phyloP scores from a whole-genome alignment of 1,140 invertebrate species.

The Zaprionus kolodkinae region DNA sequence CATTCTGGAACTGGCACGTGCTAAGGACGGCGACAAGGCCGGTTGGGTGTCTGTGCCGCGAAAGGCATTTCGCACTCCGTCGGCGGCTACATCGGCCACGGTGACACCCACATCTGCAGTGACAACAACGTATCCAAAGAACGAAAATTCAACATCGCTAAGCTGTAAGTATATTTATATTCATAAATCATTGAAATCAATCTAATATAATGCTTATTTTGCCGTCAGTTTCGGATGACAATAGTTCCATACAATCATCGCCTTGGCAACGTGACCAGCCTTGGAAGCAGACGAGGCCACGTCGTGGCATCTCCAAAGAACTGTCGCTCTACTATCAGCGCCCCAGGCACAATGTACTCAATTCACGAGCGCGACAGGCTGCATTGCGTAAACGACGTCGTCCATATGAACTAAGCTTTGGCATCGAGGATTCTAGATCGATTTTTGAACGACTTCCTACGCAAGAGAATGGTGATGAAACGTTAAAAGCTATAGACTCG shows the following conservation, averaged over 20 bases:
- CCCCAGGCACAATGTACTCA: constrained; percentile 85
- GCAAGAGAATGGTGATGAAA: constrained; percentile 65
- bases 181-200: not conserved
- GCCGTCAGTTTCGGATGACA: constrained; percentile 91
- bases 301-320: constrained; percentile 89
- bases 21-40: constrained; percentile 91
- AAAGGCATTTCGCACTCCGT: constrained; percentile 93
- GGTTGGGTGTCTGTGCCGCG: constrained; percentile 94
- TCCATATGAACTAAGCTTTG: constrained; percentile 84
- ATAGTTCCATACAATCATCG: constrained; percentile 94
- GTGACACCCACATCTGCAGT: constrained; percentile 85
- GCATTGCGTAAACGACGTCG: constrained; percentile 86
- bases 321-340: constrained; percentile 90
- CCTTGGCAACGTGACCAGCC: constrained; percentile 94
- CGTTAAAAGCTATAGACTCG: constrained; percentile 50
- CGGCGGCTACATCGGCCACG: constrained; percentile 83
- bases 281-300: constrained; percentile 92
- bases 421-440: constrained; percentile 45
- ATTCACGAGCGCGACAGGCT: constrained; percentile 75
- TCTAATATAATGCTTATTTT: not conserved
- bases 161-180: constrained; percentile 79
- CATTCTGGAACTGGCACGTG: constrained; percentile 92
- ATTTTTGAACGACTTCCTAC: constrained; percentile 52
- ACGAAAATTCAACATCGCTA: constrained; percentile 84
- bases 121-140: constrained; percentile 85